Percentiles rank a stretch among this genome's conserved stretches.
phyloP scores from a whole-genome alignment of 2,797 vertebrate genomes.

The Cynodonichthys magdalenae region DNA sequence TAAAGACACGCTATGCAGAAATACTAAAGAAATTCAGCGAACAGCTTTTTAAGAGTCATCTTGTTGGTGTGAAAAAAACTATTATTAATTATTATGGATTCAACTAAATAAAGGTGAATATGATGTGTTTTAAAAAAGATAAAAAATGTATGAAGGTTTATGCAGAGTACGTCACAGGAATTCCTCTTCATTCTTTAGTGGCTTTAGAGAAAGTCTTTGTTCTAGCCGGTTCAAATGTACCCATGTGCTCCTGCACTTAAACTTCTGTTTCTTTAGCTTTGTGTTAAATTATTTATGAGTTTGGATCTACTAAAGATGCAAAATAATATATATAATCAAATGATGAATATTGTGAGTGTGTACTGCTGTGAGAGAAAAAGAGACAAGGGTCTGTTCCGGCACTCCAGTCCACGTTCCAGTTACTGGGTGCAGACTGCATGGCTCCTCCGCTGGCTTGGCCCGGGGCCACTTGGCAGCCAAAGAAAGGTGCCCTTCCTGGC shows the following conservation, averaged over 20 bases:
- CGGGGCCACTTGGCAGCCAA: slow-evolving; percentile 83
- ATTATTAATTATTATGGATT: neutral
- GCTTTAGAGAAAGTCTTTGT: slow-evolving; percentile 2
- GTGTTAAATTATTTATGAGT: slow-evolving; percentile 37
- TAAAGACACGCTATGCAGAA: neutral
- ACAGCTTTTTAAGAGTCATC: neutral
- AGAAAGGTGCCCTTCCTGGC: slow-evolving; percentile 87
- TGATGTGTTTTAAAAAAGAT: neutral
- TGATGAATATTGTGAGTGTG: slow-evolving; percentile 31
- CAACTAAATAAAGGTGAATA: neutral
- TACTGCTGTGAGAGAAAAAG: slow-evolving; percentile 45
- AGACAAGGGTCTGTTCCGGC: slow-evolving; percentile 70
- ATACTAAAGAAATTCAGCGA: neutral
- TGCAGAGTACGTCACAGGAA: slow-evolving; percentile 4
- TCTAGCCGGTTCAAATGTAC: slow-evolving; percentile 12
- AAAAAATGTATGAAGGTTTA: neutral
- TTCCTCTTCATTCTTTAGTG: slow-evolving; percentile 4
- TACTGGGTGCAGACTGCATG: slow-evolving; percentile 83
- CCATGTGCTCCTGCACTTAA: slow-evolving; percentile 18
- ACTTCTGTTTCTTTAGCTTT: slow-evolving; percentile 6
- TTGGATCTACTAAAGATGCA: slow-evolving; percentile 34
- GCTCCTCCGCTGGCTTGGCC: slow-evolving; percentile 84
- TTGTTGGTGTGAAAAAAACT: neutral
- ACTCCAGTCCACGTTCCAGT: slow-evolving; percentile 76
- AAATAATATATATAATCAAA: slow-evolving; percentile 25